A percentile compares a stretch with the other conserved stretches of the same genome.
Conservation (phyloP, 2,888 invertebrate species). For the Cerastis leucographa region DNA sequence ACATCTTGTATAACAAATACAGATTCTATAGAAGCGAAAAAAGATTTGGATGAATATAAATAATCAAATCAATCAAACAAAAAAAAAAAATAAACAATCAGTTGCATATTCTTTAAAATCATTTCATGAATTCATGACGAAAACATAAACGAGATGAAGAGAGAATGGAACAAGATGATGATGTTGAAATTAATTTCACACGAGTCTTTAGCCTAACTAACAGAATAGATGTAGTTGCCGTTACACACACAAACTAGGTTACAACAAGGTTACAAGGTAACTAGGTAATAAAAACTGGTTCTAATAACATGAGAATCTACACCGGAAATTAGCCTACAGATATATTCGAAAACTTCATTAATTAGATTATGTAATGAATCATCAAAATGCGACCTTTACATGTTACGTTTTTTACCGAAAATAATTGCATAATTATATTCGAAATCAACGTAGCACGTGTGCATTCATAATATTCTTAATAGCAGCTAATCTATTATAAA, state of each 20-base stretch:
- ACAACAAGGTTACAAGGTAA: neutral
- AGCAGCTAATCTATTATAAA: neutral
- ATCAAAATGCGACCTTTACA: neutral
- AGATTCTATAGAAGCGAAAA: neutral
- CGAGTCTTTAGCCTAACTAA: neutral
- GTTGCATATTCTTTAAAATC: too few relatives aligned
- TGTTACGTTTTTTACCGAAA: neutral
- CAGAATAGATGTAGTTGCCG: neutral
- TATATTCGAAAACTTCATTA: neutral
- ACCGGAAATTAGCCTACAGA: neutral
- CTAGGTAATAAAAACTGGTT: conserved; percentile 2
- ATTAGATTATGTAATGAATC: neutral
- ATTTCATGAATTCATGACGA: conserved; percentile 2
- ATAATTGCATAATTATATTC: neutral
- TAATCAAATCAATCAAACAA: too few relatives aligned
- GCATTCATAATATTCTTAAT: neutral
- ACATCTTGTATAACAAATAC: neutral
- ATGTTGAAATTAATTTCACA: neutral
- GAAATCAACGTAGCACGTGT: neutral
- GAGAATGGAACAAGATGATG: neutral
- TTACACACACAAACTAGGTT: neutral
- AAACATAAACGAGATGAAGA: neutral
- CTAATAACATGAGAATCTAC: neutral
- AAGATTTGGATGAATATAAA: neutral
- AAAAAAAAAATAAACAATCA: too few relatives aligned